Conservation (phyloP, 2,113 vertebrate genomes). For the Rostratula benghalensis region DNA sequence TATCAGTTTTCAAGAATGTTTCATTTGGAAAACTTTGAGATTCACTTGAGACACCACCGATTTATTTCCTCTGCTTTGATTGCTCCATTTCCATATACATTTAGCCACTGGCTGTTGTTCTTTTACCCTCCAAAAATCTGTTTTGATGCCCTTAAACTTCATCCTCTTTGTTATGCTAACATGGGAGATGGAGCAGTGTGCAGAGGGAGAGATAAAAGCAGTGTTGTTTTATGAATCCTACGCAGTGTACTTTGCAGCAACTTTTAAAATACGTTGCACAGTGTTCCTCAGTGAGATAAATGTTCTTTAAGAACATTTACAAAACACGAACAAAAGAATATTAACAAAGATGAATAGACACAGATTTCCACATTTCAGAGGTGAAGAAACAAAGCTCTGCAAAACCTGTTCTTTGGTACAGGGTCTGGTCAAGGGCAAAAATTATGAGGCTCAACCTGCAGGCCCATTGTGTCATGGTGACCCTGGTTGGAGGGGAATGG, state of each 20-base stretch:
- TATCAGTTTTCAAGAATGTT: slow-evolving; percentile 50
- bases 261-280: background rate
- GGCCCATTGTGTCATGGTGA: background rate
- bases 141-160: slow-evolving; percentile 16
- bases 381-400: slow-evolving; percentile 22
- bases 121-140: slow-evolving; percentile 1
- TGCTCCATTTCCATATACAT: background rate
- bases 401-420: background rate
- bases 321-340: background rate
- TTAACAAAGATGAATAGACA: slow-evolving; percentile 13
- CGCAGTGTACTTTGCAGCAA: slow-evolving; percentile 25
- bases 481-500: background rate
- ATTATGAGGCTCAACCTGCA: background rate
- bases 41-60: background rate
- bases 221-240: slow-evolving; percentile 31
- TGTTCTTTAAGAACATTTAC: background rate
- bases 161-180: slow-evolving; percentile 41
- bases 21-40: slow-evolving; percentile 17
- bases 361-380: slow-evolving; percentile 20
- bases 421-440: background rate
- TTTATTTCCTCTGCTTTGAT: slow-evolving; percentile 21
- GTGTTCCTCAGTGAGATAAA: background rate
- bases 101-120: slow-evolving; percentile 35
- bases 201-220: slow-evolving; percentile 18
- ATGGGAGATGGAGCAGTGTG: background rate